Base-by-base conservation (phyloP, 2,888 invertebrate species). In the Synanthedon andrenaeformis region DNA sequence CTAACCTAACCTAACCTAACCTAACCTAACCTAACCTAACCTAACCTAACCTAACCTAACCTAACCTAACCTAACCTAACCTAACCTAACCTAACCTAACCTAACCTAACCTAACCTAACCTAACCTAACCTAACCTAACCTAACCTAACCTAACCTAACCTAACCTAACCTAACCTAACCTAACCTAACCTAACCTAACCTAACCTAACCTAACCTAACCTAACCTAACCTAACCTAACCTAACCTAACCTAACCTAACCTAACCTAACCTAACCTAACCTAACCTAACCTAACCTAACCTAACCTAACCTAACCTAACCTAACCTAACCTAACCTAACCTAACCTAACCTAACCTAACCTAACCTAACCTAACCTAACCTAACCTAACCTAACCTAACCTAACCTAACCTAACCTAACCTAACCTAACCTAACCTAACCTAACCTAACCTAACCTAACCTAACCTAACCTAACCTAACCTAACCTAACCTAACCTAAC, bases 131-230 rank as follows among this genome's bases (percentile, higher is more conserved):
- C 55, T 55, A 55, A 55, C 55, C 55, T 52, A 55, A 52, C 55
- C 55, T 55, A 55, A 55, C 55, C 55, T 52, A 55, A 55, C 55
- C 55, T 52, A 55, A 55, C 52, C 52, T 52, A 55, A 55, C 55
- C 55, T 52, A 55, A 55, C 55, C 53, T 51, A 54, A 54, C 54
- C 57, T 57, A 57, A 57, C 57, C 55, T 53, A 57, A 55, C 57
- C 53, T 53, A 41, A 41, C 41, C 41, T 41, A 41, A 52, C 42
- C 42, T 45, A 52, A 52, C 42, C 42, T 45, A 52, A 52, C 42
- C 42, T 45, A 52, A 52, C 42, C 42, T 45, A 52, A 52, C 42
- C 42, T 45, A 52, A 52, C 52, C 52, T 52, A 52, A 52, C 52
- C 52, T 52, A 52, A 52, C 52, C 52, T 52, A 52, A 52, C 52